Evolutionary conservation across 2,888 invertebrate genomes (phyloP).

Genomic region (Drosophila algonquin): DNA sequence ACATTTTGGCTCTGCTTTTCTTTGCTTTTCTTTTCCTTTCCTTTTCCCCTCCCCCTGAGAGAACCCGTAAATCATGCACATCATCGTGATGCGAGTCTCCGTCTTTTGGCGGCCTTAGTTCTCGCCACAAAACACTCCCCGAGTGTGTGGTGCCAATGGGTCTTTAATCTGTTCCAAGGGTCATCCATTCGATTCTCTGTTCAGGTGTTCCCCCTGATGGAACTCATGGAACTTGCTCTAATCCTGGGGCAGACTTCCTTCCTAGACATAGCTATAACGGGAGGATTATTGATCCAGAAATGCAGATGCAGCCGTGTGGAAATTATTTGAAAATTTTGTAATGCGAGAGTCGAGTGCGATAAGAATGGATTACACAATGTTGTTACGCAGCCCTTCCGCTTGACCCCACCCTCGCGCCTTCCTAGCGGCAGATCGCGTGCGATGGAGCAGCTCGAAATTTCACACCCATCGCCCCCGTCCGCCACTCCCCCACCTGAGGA

Average conservation of each 20-base stretch:
- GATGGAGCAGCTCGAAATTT: conserved; percentile 51
- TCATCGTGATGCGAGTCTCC: conserved; percentile 53
- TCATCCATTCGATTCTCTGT: neutral
- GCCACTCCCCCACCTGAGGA: neutral
- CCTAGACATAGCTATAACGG: no score
- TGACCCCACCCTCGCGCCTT: conserved; percentile 53
- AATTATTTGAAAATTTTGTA: conserved; percentile 10
- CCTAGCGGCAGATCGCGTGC: conserved; percentile 33
- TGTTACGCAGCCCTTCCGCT: conserved; percentile 57
- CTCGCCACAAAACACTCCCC: conserved; percentile 5
- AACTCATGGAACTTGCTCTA: no score
- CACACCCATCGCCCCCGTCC: conserved; percentile 55
- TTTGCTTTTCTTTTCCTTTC: neutral
- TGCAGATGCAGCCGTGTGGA: conserved; percentile 21
- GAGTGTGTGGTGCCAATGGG: neutral
- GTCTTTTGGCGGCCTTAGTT: neutral
- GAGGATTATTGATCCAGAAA: conserved; percentile 1
- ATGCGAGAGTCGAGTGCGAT: conserved; percentile 10
- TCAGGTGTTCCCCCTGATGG: no score
- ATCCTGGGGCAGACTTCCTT: no score
- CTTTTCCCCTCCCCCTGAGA: neutral
- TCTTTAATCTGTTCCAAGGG: neutral
- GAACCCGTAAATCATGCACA: conserved; percentile 56
- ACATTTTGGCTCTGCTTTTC: conserved; percentile 47
- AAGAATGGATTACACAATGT: conserved; percentile 67